Percentiles rank a stretch among this genome's conserved stretches.
These are phyloP conservation scores for Cotesia chilonis DNA, from an alignment of 1,140 invertebrate genomes.

Conservation along the genomic window DNA sequence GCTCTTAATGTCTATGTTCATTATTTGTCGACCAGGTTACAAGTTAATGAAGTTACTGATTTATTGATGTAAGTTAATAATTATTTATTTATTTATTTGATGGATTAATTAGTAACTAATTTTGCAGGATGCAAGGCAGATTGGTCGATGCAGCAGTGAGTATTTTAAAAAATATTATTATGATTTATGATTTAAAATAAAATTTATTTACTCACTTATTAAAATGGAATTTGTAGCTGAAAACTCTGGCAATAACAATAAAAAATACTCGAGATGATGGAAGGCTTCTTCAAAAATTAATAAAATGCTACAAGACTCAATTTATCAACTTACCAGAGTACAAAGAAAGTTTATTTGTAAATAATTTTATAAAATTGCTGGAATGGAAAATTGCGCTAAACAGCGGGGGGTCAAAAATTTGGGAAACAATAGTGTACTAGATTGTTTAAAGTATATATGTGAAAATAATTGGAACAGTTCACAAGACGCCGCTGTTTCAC, in stretches of 20 bases:
- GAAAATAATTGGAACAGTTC: conserved; percentile 60
- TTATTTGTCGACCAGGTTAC: conserved; percentile 65
- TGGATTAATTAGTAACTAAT: conserved; percentile 9
- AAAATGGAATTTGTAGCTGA: conserved; percentile 56
- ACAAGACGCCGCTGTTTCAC: conserved; percentile 55
- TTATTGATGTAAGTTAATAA: conserved; percentile 62
- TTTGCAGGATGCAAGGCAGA: conserved; percentile 65
- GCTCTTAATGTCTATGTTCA: conserved; percentile 65
- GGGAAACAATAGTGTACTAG: conserved; percentile 57
- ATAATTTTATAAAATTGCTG: conserved; percentile 64
- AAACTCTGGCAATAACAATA: conserved; percentile 60
- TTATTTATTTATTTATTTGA: conserved; percentile 26
- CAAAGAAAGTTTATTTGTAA: conserved; percentile 59
- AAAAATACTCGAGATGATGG: conserved; percentile 58
- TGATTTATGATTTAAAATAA: conserved; percentile 20
- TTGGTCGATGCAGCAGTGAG: conserved; percentile 66
- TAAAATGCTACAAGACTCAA: conserved; percentile 57
- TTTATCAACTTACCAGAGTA: conserved; percentile 57
- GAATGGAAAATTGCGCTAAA: conserved; percentile 63
- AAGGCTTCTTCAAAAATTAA: conserved; percentile 59
- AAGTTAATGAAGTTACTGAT: conserved; percentile 65
- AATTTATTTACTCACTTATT: conserved; percentile 18
- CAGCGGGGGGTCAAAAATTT: conserved; percentile 51
- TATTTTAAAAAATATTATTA: conserved; percentile 32
- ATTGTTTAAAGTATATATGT: conserved; percentile 62